Conservation (phyloP, 2,888 invertebrate species). For the Microctonus brassicae region DNA sequence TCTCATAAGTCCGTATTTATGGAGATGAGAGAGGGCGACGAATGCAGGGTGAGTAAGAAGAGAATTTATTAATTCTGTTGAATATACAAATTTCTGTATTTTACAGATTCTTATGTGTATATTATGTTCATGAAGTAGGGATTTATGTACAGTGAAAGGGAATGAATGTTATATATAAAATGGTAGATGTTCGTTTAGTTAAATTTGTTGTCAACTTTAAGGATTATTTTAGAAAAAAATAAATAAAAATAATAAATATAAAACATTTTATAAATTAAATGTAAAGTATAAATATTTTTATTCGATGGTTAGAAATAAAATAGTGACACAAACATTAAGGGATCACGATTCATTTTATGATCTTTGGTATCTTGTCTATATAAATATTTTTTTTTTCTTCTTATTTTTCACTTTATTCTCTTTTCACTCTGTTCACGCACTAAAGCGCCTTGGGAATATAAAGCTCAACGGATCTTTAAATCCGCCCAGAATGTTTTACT, state of each 20-base stretch:
- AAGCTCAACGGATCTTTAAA: constrained; percentile 1
- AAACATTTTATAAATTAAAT: too few relatives aligned
- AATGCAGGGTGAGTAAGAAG: background rate
- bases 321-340: background rate
- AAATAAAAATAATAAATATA: too few relatives aligned
- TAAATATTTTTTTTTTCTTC: too few relatives aligned
- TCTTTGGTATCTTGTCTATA: too few relatives aligned
- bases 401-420: background rate
- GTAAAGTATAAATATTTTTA: too few relatives aligned
- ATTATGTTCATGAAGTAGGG: background rate
- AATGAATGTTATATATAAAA: too few relatives aligned
- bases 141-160: background rate
- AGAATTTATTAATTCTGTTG: background rate
- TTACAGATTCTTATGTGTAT: background rate
- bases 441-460: background rate
- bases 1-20: background rate
- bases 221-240: too few relatives aligned
- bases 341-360: background rate
- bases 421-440: background rate
- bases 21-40: background rate
- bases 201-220: too few relatives aligned
- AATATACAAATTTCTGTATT: background rate
- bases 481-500: background rate
- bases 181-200: too few relatives aligned
- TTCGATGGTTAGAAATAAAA: background rate